Evolutionary conservation across 2,888 invertebrate genomes (phyloP).

Genomic region (Endomychus coccineus): DNA sequence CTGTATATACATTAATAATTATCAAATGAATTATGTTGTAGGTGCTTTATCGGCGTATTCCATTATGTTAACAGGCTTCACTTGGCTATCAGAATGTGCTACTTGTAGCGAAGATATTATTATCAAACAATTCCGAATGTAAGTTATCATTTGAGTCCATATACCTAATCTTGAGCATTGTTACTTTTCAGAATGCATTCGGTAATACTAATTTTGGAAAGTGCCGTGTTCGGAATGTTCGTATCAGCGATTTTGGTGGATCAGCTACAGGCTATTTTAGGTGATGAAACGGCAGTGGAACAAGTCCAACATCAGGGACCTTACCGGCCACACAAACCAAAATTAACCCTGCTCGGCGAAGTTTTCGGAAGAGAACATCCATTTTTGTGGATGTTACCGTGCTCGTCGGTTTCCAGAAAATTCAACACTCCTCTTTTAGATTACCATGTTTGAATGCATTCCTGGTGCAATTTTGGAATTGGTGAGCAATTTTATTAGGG

Average conservation of each 20-base stretch:
- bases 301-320: constrained; percentile 64
- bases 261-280: constrained; percentile 75
- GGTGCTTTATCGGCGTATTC: constrained; percentile 58
- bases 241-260: constrained; percentile 80
- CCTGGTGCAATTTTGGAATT: no score
- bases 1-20: no score
- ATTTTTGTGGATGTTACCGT: constrained; percentile 64
- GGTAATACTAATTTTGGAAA: constrained; percentile 72
- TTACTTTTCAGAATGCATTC: constrained; percentile 70
- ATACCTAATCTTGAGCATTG: background rate
- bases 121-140: constrained; percentile 69
- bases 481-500: no score
- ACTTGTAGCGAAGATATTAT: constrained; percentile 57
- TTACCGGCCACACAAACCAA: constrained; percentile 55
- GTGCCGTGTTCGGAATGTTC: constrained; percentile 79
- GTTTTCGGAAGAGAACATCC: constrained; percentile 73
- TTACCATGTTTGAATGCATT: constrained; percentile 12
- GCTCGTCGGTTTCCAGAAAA: constrained; percentile 45
- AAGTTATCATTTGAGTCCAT: constrained; percentile 40
- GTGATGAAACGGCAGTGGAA: constrained; percentile 79
- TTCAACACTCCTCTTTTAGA: constrained; percentile 12
- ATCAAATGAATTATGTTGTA: constrained; percentile 14
- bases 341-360: constrained; percentile 61
- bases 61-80: constrained; percentile 59
- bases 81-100: constrained; percentile 65